Evolutionary conservation across 2,888 invertebrate species (phyloP), one percentile per base, ranked within the genome.

Genomic region (Stratiomys singularior): DNA sequence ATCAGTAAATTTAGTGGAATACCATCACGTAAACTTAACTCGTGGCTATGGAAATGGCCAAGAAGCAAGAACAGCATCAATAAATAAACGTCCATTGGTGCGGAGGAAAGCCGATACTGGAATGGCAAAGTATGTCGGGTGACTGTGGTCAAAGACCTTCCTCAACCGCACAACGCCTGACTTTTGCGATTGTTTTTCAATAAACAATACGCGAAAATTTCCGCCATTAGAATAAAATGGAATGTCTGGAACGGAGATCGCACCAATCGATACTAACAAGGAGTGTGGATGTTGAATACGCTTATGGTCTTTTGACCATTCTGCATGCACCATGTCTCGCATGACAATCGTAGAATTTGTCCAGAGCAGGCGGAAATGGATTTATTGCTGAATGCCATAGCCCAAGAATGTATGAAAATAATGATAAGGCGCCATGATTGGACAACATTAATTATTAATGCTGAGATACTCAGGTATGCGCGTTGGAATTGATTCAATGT

Each of bases 121-220:
- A 60, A 25, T 60, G 25, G 21, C 5, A 25, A 60, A 60, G 21
- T 60, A 13, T 21, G 23, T 13, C 18, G 52, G 52, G 21, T 23
- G 60, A 56, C 11, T 56, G 60, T 60, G 60, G 60, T 21, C 60
- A 60, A 60, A 60, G 60, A 23, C 60, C 60, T 25, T 15, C 52
- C 18, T 37, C 37, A 37, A 37, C 37, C 37, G 9, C 9, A 37
- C 37, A 37, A 37, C 9, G 37, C 37, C 37, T 4, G 15, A 15
- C 18, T 7, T 52, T 52, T 18, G 52, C 52, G 11, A 52, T 52
- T 52, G 7, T 18, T 5, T 52, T 15, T 15, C 52, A 18, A 52
- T 52, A 21, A 25, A 11, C 60, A 64, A 9, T 64, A 64, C 28
- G 23, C 64, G 15, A 37, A 37, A 37, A 37, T 37, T 37, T 18